Conservation (phyloP, 1,140 invertebrate species). For the Babylonia areolata region DNA sequence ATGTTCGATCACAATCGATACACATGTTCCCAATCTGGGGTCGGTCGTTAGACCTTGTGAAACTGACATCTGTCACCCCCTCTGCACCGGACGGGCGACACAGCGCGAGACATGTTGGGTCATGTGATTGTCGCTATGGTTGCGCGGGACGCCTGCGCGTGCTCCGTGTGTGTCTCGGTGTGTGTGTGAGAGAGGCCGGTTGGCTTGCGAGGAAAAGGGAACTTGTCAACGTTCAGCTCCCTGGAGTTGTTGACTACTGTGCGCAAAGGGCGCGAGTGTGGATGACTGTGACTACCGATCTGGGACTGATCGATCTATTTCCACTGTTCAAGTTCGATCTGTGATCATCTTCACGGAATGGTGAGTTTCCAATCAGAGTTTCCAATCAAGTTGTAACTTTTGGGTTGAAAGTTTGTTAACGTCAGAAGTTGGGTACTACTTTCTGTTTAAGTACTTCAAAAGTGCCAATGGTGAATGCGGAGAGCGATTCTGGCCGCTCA, state of each 20-base stretch:
- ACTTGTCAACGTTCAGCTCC: neutral
- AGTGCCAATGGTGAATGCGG: no score
- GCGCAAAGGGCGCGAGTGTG: neutral
- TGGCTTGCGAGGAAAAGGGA: no score
- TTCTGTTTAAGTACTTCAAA: no score
- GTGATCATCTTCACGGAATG: no score
- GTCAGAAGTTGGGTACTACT: no score
- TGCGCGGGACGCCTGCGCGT: conserved; percentile 19
- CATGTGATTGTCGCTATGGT: conserved; percentile 39
- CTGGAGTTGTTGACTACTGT: neutral
- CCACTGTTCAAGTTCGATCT: no score
- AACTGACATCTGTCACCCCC: conserved; percentile 23
- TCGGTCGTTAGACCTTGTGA: neutral
- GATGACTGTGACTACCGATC: neutral
- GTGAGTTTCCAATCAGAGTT: no score
- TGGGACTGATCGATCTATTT: neutral
- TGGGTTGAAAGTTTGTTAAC: no score
- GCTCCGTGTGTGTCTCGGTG: neutral
- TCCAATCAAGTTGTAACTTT: no score
- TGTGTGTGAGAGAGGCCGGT: neutral
- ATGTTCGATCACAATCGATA: conserved; percentile 33
- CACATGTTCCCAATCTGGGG: conserved; percentile 2
- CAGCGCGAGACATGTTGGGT: conserved; percentile 1
- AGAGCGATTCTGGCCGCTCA: no score
- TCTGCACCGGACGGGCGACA: neutral